Evolutionary conservation across 2,113 vertebrate species (phyloP), one percentile per base, ranked within the genome.

Genomic region (Centropus unirufus): DNA sequence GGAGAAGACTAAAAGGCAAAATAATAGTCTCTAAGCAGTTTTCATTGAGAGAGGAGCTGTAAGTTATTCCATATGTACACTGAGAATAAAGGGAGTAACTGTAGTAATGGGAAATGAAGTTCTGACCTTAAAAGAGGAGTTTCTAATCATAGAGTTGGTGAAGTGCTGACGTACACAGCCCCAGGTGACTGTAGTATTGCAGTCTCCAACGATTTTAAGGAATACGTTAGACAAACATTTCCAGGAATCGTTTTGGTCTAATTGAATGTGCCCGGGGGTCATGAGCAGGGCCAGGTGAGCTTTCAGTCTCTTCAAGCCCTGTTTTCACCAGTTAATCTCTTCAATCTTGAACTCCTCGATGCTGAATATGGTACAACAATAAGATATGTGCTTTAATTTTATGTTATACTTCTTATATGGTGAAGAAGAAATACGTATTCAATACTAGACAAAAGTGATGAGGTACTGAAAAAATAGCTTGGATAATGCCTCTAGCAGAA

Each of bases 171-270:
- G 49, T 90, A 66, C 79, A 59, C 51, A 55, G 86, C 83, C 63
- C 70, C 26, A 24, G 79, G 79, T 47, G 3, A 8, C 19, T 88
- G 68, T 22, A 75, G 80, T 89, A 72, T 32, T 90, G 49, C 44
- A 87, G 0, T 92, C 68, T 77, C 63, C 21, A 51, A 21, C 78
- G 55, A 47, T 95, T 88, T 92, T 83, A 77, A 87, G 68, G 72
- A 94, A 70, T 12, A 83, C 20, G 29, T 90, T 92, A 52, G 59
- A 78, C 59, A 96, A 89, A 95, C 39, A 81, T 81, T 95, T 95
- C 86, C 64, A 81, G 80, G 91, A 96, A 89, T 80, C 72, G 39
- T 63, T 89, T 78, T 47, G 13, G 12, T 81, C 51, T 68, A 93
- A 89, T 87, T 82, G 82, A 90, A 80, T 75, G 61, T 66, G 21